Evolutionary conservation across 2,113 vertebrate species (phyloP).

Genomic region (Anhinga rufa): DNA sequence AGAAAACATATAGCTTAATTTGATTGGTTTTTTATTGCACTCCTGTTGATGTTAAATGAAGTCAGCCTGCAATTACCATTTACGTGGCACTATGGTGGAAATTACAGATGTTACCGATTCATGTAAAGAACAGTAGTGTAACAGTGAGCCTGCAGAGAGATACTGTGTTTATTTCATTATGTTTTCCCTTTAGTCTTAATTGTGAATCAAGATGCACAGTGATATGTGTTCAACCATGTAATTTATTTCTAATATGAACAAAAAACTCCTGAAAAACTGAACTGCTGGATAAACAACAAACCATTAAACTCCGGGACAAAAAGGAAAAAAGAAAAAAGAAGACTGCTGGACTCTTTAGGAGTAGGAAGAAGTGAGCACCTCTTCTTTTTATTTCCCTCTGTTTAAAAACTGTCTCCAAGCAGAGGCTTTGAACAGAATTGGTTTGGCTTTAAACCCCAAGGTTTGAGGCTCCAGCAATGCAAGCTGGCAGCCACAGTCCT

Average conservation of each 20-base stretch:
- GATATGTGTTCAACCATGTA: constrained; percentile 42
- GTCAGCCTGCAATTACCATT: constrained; percentile 69
- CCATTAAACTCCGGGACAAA: neutral
- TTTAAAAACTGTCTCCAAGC: neutral
- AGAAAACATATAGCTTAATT: constrained; percentile 70
- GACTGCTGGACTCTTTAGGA: neutral
- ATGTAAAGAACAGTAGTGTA: constrained; percentile 66
- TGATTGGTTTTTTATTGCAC: constrained; percentile 66
- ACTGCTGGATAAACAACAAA: constrained; percentile 22
- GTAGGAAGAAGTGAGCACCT: neutral
- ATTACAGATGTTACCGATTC: constrained; percentile 66
- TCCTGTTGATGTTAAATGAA: constrained; percentile 68
- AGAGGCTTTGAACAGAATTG: neutral
- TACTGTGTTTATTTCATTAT: constrained; percentile 56
- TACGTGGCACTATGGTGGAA: constrained; percentile 50
- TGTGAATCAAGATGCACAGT: constrained; percentile 62
- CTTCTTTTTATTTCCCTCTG: neutral
- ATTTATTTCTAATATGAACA: constrained; percentile 51
- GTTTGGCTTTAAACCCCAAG: neutral
- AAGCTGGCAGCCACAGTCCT: neutral
- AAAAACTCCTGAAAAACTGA: constrained; percentile 53
- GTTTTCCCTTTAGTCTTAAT: constrained; percentile 66
- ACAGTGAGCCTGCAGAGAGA: constrained; percentile 67
- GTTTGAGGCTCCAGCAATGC: neutral
- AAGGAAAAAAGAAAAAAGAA: neutral